A percentile compares a stretch with the other conserved stretches of the same genome.
Evolutionary conservation across 2,797 vertebrate species (phyloP).

Genomic region (Arnoldichthys spilopterus): DNA sequence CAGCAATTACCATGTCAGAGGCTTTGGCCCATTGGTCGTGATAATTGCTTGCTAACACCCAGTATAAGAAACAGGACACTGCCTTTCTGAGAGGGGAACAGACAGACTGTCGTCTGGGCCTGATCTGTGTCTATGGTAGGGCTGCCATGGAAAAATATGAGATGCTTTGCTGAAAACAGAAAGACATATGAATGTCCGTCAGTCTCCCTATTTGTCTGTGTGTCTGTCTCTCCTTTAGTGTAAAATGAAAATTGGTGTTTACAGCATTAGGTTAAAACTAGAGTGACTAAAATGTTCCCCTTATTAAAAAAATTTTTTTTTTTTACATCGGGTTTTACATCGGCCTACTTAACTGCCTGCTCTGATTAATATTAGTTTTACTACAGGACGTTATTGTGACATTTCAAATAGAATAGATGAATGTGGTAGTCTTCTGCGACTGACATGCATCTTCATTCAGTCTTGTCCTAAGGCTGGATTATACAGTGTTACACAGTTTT

Average conservation of each 20-base stretch:
- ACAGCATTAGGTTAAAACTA: neutral
- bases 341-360: neutral
- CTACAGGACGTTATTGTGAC: neutral
- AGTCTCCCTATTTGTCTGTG: constrained; percentile 1
- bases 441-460: neutral
- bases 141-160: neutral
- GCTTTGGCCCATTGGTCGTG: constrained; percentile 73
- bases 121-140: constrained; percentile 56
- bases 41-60: constrained; percentile 76
- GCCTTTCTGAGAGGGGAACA: constrained; percentile 66
- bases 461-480: neutral
- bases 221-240: constrained; percentile 8
- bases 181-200: constrained; percentile 21
- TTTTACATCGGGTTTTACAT: no score
- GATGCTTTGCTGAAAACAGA: constrained; percentile 32
- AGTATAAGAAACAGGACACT: constrained; percentile 68
- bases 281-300: neutral
- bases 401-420: no score
- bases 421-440: neutral
- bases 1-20: constrained; percentile 77
- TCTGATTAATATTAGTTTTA: neutral
- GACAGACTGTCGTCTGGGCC: constrained; percentile 62
- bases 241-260: constrained; percentile 17
- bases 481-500: no score
- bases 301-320: constrained; percentile 22